These are phyloP conservation scores for Dryoscopus gambensis DNA, from an alignment of 2,113 vertebrate genomes.

Conservation along the genomic window DNA sequence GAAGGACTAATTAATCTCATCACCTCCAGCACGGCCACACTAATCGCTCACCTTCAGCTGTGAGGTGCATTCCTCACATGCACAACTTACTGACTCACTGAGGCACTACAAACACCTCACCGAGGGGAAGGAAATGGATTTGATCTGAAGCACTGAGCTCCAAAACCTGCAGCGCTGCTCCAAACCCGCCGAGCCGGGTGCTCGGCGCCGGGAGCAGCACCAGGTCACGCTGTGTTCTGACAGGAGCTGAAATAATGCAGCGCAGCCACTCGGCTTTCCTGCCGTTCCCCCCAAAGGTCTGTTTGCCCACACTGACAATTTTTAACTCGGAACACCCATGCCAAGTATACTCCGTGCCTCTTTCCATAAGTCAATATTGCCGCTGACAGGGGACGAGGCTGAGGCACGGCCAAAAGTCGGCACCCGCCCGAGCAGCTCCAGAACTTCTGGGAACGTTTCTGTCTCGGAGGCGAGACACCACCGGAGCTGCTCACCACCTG, in stretches of 20 bases:
- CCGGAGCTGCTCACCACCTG: neutral
- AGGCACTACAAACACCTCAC: neutral
- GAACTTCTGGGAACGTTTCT: neutral
- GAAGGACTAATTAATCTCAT: neutral
- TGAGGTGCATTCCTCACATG: neutral
- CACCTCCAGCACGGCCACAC: neutral
- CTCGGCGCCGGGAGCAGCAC: neutral
- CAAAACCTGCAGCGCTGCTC: accelerated
- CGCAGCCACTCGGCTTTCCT: neutral
- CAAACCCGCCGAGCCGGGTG: accelerated
- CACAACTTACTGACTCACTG: neutral
- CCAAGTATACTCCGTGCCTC: neutral
- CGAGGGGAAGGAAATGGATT: neutral
- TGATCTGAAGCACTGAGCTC: neutral
- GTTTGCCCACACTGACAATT: neutral
- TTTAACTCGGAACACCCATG: neutral
- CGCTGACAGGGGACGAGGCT: neutral
- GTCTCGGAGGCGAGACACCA: accelerated
- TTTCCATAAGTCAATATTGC: neutral
- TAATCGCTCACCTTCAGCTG: neutral
- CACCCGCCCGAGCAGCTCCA: accelerated
- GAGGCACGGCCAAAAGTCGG: neutral
- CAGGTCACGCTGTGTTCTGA: neutral
- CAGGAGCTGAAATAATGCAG: accelerated
- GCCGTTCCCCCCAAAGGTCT: neutral